Evolutionary conservation across 2,888 invertebrate genomes (phyloP).

Genomic region (Leptura quadrifasciata): DNA sequence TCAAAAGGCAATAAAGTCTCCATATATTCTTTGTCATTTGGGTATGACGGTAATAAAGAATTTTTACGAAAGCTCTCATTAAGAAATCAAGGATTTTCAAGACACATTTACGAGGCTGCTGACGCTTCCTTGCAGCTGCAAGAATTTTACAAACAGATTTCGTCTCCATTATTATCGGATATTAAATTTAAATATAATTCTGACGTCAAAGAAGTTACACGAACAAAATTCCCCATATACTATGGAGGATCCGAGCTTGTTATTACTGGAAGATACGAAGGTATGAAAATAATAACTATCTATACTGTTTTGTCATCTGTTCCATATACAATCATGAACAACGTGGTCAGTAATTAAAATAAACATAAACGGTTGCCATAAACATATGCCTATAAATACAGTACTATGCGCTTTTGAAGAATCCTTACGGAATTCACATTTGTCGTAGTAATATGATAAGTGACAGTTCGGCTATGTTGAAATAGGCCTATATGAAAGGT

Average conservation of each 20-base stretch:
- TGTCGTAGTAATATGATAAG: no score
- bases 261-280: conserved; percentile 75
- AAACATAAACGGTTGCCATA: no score
- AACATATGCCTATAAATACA: no score
- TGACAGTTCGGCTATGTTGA: no score
- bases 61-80: conserved; percentile 81
- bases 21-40: conserved; percentile 82
- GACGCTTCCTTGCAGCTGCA: conserved; percentile 81
- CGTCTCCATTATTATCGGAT: conserved; percentile 80
- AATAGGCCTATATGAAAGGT: no score
- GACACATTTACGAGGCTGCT: conserved; percentile 82
- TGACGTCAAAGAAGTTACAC: conserved; percentile 76
- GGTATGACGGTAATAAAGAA: conserved; percentile 80
- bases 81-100: conserved; percentile 80
- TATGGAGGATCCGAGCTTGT: conserved; percentile 80
- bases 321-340: no score
- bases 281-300: conserved; percentile 5
- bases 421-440: no score
- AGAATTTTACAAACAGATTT: conserved; percentile 81
- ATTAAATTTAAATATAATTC: conserved; percentile 79
- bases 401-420: no score
- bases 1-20: conserved; percentile 69
- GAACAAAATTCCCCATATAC: conserved; percentile 76
- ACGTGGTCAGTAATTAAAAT: not conserved
- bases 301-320: not conserved